Evolutionary conservation across 2,888 invertebrate species (phyloP), one percentile per base, ranked within the genome.

Genomic region (Thera britannica): DNA sequence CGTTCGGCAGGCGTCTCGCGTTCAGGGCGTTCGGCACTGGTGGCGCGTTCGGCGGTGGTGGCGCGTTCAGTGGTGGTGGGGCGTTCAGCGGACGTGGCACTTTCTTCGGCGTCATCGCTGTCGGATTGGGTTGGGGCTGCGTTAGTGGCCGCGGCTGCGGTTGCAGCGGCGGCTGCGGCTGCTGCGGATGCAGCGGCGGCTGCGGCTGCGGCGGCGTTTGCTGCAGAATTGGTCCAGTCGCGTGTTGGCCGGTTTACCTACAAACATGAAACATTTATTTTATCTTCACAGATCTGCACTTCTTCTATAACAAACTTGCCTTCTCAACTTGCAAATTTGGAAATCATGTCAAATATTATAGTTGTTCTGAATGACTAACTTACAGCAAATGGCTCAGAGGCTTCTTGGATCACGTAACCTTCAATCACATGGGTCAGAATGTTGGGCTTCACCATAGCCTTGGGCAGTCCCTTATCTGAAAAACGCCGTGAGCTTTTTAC

Each of bases 391-490:
- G 98, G 98, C 88, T 98, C 98, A 1, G 96, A 97, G 0, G 97
- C 98, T 93, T 99, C 99, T 86, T 98, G 98, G 76, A 99, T 99
- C 6, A 99, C 97, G 88, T 98, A 99, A 62, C 98, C 99, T 86
- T 98, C 99, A 72, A 99, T 99, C 36, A 99, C 98, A 86, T 99
- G 99, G 0, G 99, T 99, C 62, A 99, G 93, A 6, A 99, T 98
- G 84, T 98, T 98, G 0, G 98, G 98, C 86, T 98, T 98, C 11
- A 98, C 98, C 96, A 98, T 97, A 1, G 98, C 98, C 86, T 98
- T 97, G 23, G 97, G 97, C 49, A 97, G 94, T n/a, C 95, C 94
- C 75, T 94, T 94, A 72, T 94, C 94, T 92, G 84, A 74, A 78
- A 65, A 68, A 41, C 11, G 23, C 34, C 7, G 9, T 1, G 2